These are phyloP conservation scores for Callionymus lyra DNA, from an alignment of 2,113 vertebrate species.

Conservation along the genomic window DNA sequence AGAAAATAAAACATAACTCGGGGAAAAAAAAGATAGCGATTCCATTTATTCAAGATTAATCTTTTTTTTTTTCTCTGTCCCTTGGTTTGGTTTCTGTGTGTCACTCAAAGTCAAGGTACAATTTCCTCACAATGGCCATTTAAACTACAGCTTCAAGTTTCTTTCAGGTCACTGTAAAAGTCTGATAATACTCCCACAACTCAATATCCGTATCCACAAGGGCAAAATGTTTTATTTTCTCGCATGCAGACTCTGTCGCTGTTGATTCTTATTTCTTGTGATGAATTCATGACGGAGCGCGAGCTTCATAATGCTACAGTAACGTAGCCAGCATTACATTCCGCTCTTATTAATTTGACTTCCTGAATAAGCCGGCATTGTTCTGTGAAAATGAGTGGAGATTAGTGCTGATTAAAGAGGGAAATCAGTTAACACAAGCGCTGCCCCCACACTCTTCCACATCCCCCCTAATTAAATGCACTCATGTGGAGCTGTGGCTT, in stretches of 20 bases:
- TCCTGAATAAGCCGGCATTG: slow-evolving; percentile 47
- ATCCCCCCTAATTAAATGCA: slow-evolving; percentile 92
- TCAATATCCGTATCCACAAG: too few species aligned
- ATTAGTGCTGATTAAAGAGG: slow-evolving; percentile 81
- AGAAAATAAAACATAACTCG: not conserved
- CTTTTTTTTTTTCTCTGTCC: not conserved
- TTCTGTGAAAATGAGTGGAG: slow-evolving; percentile 57
- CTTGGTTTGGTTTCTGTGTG: too few species aligned
- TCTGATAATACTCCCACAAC: too few species aligned
- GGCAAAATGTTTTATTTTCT: too few species aligned
- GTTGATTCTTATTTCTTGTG: slow-evolving; percentile 3
- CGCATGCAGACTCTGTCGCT: too few species aligned
- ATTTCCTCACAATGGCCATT: too few species aligned
- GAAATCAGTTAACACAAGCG: slow-evolving; percentile 87
- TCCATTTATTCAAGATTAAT: slow-evolving; percentile 5
- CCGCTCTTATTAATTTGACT: slow-evolving; percentile 52
- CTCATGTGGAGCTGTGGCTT: slow-evolving; percentile 83
- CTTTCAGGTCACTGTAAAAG: too few species aligned
- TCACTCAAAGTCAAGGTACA: too few species aligned
- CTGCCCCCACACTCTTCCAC: slow-evolving; percentile 64
- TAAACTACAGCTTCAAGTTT: too few species aligned
- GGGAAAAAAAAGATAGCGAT: slow-evolving; percentile 13
- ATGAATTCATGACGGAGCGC: slow-evolving; percentile 23
- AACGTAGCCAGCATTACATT: slow-evolving; percentile 32
- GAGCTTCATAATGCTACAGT: slow-evolving; percentile 9